Percentiles rank a stretch among this genome's conserved stretches.
phyloP scores from a whole-genome alignment of 92 coral and sea anemone species.

The Nematostella vectensis region DNA sequence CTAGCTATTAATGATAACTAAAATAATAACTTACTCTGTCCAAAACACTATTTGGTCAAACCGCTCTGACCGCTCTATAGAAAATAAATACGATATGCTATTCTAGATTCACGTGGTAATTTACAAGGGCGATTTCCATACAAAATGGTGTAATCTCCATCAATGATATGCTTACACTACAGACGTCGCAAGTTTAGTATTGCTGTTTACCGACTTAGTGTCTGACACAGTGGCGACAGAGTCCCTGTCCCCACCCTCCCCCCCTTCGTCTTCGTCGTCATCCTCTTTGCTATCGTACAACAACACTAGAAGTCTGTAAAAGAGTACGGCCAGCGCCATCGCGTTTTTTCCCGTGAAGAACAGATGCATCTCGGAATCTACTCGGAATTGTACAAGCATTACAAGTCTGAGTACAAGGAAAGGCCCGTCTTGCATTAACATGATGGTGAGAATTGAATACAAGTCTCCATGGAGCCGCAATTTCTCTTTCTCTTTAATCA shows the following conservation, averaged over 20 bases:
- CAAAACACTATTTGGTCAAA: too few relatives aligned
- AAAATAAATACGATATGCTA: too few relatives aligned
- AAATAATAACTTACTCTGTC: too few relatives aligned
- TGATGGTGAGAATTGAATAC: constrained; percentile 79
- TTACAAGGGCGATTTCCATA: too few relatives aligned
- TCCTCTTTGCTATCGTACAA: constrained; percentile 56
- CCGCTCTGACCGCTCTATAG: too few relatives aligned
- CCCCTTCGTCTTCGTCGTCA: constrained; percentile 37
- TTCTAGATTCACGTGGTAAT: too few relatives aligned
- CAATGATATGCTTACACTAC: too few relatives aligned
- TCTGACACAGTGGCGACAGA: background rate
- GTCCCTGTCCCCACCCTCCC: constrained; percentile 13
- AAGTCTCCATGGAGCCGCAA: constrained; percentile 86
- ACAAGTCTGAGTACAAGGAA: constrained; percentile 77
- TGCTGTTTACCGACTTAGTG: constrained; percentile 1
- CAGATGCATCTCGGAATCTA: constrained; percentile 62
- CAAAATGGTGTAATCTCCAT: too few relatives aligned
- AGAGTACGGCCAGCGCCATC: constrained; percentile 59
- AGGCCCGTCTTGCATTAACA: constrained; percentile 97
- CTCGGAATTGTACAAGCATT: constrained; percentile 57
- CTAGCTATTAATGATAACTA: too few relatives aligned
- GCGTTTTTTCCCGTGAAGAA: constrained; percentile 97
- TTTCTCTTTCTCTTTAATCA: constrained; percentile 60
- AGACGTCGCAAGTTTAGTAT: background rate
- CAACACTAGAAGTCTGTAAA: constrained; percentile 68